Percentiles rank a stretch among this genome's conserved stretches.
These are phyloP conservation scores for Harpalus rubripes DNA, from an alignment of 2,888 invertebrate genomes.

Conservation along the genomic window DNA sequence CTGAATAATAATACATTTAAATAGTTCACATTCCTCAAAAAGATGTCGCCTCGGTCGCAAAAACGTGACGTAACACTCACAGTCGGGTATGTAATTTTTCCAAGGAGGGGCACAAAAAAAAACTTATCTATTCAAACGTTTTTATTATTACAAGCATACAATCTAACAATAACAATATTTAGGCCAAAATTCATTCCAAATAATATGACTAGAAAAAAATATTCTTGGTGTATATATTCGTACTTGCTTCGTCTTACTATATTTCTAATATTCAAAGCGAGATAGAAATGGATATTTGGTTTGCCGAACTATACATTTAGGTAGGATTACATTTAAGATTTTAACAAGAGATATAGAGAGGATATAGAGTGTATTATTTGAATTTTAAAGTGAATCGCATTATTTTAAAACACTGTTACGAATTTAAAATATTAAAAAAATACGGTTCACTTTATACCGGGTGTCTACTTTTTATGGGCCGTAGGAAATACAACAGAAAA, in stretches of 20 bases:
- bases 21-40: conserved; percentile 1
- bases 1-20: background rate
- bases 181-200: conserved; percentile 51
- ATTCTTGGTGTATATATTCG: conserved; percentile 38
- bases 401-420: too few species aligned
- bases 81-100: background rate
- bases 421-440: too few species aligned
- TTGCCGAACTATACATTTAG: background rate
- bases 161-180: conserved; percentile 63
- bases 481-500: too few species aligned
- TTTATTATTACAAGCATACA: conserved; percentile 67
- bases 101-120: background rate
- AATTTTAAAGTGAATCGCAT: background rate
- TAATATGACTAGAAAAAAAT: conserved; percentile 62
- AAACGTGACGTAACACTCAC: background rate
- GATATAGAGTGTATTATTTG: conserved; percentile 11
- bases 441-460: background rate
- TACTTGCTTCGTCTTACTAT: conserved; percentile 17
- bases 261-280: conserved; percentile 23
- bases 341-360: conserved; percentile 11
- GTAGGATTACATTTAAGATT: conserved; percentile 27
- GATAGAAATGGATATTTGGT: background rate
- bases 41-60: background rate
- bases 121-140: conserved; percentile 50
- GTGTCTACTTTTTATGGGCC: too few species aligned